Base-by-base conservation (phyloP, 1,140 invertebrate species). In the Ceratitis capitata region DNA sequence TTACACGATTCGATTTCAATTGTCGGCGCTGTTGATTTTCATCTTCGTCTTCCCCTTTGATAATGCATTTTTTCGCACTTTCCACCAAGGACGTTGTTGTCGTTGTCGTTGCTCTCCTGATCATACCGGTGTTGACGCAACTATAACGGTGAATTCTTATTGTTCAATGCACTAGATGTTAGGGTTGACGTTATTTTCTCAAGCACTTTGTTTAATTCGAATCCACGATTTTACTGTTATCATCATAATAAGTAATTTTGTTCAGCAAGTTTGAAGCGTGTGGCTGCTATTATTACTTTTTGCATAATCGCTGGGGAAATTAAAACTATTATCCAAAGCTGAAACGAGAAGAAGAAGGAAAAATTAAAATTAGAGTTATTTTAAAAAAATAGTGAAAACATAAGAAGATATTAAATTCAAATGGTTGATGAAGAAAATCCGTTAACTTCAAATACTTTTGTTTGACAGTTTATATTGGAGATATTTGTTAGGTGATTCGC, bases 1-100 rank as follows among this genome's bases (percentile, higher is more conserved):
- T 83, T 88, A 90, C 89, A 90, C 88, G 88, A 88, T 90, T 89
- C 84, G 90, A 88, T 89, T 89, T 86, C 82, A 87, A 87, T 85
- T 86, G 87, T 87, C 88, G 89, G n/a, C n/a, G n/a, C n/a, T n/a
- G n/a, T 87, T 87, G 89, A 88, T 89, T 89, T 88, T 90, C 89
- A 89, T 90, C 89, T 89, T 90, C 89, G 89, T 90, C 89, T 88
- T 90, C 89, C 89, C 85, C 89, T 89, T 88, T 90, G 89, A 90
- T 90, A 90, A 85, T 90, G 89, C 89, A 90, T 90, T 87, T 90
- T 90, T 78, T 47, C 69, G 89, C 89, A 88, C 89, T 88, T 85
- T 87, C 85, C 86, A 89, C 86, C n/a, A n/a, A n/a, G n/a, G n/a
- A n/a, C n/a, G 88, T 87, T 85, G 89, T 88, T 85, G 53, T 56